Evolutionary conservation across 1,140 invertebrate genomes (phyloP).

Genomic region (Heliconius eleuchia): DNA sequence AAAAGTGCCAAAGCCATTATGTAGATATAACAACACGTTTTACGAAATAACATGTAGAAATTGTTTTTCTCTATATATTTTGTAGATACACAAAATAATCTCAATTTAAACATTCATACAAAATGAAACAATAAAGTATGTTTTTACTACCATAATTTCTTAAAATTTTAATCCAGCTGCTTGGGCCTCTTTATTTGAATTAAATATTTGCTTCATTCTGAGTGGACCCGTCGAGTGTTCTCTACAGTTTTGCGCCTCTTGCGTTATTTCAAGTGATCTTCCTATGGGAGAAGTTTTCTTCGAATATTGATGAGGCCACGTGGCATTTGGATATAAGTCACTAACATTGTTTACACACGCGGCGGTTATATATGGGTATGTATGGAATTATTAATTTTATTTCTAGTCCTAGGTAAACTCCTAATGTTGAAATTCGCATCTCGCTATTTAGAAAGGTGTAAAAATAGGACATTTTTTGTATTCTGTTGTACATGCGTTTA

Average conservation of each 20-base stretch:
- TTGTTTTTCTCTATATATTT: too few relatives aligned
- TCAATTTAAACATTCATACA: background rate
- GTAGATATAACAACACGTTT: too few relatives aligned
- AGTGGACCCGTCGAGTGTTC: background rate
- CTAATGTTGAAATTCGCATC: too few relatives aligned
- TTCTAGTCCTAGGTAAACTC: background rate
- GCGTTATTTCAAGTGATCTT: constrained; percentile 1
- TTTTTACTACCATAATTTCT: background rate
- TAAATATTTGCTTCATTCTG: background rate
- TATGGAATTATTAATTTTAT: background rate
- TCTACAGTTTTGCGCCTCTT: background rate
- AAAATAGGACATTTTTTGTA: too few relatives aligned
- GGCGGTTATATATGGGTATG: background rate
- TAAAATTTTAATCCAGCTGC: background rate
- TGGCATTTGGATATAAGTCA: background rate
- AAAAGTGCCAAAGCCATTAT: too few relatives aligned
- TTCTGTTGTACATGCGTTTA: too few relatives aligned
- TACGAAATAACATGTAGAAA: too few relatives aligned
- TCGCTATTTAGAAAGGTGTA: too few relatives aligned
- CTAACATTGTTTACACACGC: background rate
- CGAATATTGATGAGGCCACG: background rate
- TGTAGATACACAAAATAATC: too few relatives aligned
- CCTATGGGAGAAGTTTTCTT: background rate
- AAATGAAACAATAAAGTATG: background rate
- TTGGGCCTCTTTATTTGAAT: constrained; percentile 2